A percentile compares a stretch with the other conserved stretches of the same genome.
Conservation (phyloP, 2,113 vertebrate species). For the Bufo gargarizans region DNA sequence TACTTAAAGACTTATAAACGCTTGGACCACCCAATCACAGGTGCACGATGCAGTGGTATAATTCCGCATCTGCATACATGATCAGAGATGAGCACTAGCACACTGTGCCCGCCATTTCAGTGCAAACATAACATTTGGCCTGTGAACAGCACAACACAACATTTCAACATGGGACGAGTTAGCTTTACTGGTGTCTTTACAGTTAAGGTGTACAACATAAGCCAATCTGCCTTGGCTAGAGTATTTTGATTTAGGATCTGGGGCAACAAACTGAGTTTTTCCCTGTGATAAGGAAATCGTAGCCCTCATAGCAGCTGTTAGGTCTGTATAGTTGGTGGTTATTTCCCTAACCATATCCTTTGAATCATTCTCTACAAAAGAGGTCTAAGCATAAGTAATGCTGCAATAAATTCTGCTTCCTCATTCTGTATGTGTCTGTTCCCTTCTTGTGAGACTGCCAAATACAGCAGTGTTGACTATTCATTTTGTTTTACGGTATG, state of each 20-base stretch:
- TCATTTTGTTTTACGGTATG: not conserved
- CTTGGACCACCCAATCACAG: too few species aligned
- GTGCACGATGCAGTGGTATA: too few species aligned
- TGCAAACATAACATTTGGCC: too few species aligned
- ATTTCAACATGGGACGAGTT: too few species aligned
- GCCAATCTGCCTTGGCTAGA: too few species aligned
- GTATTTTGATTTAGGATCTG: not conserved
- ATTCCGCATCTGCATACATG: too few species aligned
- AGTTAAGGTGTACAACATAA: too few species aligned
- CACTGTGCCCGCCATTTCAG: too few species aligned
- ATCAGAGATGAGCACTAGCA: too few species aligned
- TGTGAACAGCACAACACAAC: too few species aligned
- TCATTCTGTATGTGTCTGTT: not conserved
- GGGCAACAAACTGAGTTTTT: not conserved
- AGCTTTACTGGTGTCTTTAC: too few species aligned
- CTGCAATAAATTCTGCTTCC: not conserved
- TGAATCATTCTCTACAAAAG: not conserved
- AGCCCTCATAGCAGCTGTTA: not conserved
- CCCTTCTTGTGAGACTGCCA: not conserved
- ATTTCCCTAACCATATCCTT: not conserved
- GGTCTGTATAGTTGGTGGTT: not conserved
- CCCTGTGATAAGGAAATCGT: not conserved
- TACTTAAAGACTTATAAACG: too few species aligned
- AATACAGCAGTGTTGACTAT: not conserved
- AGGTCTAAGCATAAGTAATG: not conserved